Evolutionary conservation across 2,888 invertebrate genomes (phyloP).

Genomic region (Lathronympha strigana): DNA sequence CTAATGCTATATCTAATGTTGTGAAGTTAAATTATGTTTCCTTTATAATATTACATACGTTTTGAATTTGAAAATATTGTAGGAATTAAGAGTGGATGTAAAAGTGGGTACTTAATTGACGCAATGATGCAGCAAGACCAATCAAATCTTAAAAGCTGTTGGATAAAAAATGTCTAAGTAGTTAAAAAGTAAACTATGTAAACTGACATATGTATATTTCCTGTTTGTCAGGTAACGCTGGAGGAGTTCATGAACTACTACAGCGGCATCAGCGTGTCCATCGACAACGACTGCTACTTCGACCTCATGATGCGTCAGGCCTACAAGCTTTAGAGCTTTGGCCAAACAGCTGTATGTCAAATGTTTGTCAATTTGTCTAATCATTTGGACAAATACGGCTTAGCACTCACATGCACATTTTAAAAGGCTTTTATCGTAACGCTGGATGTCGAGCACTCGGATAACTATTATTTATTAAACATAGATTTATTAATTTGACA

Average conservation of each 20-base stretch:
- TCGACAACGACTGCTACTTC: conserved; percentile 97
- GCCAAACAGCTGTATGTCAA: background rate
- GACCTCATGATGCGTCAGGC: conserved; percentile 97
- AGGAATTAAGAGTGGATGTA: too few relatives aligned
- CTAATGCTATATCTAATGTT: too few relatives aligned
- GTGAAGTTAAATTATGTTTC: too few relatives aligned
- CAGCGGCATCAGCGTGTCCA: conserved; percentile 95
- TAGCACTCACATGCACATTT: conserved; percentile 25
- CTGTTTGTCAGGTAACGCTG: conserved; percentile 90
- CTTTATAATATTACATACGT: too few relatives aligned
- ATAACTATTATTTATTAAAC: conserved; percentile 24
- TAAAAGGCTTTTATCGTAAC: conserved; percentile 15
- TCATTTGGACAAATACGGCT: conserved; percentile 10
- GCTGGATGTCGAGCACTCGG: conserved; percentile 25
- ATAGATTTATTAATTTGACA: conserved; percentile 19
- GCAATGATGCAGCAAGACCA: too few relatives aligned
- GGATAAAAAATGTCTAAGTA: conserved; percentile 48
- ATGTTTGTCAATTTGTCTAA: conserved; percentile 1
- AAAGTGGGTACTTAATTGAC: too few relatives aligned
- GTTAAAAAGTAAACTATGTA: background rate
- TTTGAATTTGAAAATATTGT: too few relatives aligned
- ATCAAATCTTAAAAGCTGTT: too few relatives aligned
- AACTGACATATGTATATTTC: background rate
- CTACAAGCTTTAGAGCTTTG: conserved; percentile 89
- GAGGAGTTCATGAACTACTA: conserved; percentile 98